Conservation (phyloP, 1,140 invertebrate genomes). For the Pomacea maculata region DNA sequence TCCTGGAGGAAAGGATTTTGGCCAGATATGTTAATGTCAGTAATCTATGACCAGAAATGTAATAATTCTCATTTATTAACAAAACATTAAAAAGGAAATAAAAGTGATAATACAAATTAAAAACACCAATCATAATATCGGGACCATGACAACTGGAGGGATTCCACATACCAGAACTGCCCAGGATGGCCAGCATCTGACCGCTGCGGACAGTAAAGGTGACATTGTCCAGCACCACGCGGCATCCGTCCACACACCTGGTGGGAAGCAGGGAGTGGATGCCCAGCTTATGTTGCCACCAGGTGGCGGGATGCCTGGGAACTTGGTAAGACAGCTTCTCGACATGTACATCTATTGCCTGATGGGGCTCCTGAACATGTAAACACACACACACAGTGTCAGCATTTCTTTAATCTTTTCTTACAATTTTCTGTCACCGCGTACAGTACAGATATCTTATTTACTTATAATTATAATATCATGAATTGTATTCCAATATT, state of each 20-base stretch:
- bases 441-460: too few relatives aligned
- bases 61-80: too few relatives aligned
- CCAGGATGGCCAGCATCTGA: slow-evolving; percentile 56
- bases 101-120: too few relatives aligned
- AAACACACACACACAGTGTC: too few relatives aligned
- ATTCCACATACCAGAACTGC: slow-evolving; percentile 46
- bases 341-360: slow-evolving; percentile 41
- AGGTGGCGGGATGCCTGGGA: slow-evolving; percentile 39
- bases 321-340: slow-evolving; percentile 47
- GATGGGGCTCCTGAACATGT: neutral
- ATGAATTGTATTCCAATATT: too few relatives aligned
- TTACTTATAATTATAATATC: too few relatives aligned
- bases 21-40: too few relatives aligned
- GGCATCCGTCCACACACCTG: slow-evolving; percentile 31
- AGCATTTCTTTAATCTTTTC: too few relatives aligned
- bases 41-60: too few relatives aligned
- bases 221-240: slow-evolving; percentile 45
- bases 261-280: slow-evolving; percentile 53
- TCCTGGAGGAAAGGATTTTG: too few relatives aligned
- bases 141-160: neutral
- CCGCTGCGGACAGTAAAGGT: slow-evolving; percentile 51
- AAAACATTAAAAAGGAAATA: too few relatives aligned
- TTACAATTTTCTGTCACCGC: too few relatives aligned
- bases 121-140: neutral
- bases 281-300: slow-evolving; percentile 42